Conservation (phyloP, 2,113 vertebrate species). For the Callipepla squamata region DNA sequence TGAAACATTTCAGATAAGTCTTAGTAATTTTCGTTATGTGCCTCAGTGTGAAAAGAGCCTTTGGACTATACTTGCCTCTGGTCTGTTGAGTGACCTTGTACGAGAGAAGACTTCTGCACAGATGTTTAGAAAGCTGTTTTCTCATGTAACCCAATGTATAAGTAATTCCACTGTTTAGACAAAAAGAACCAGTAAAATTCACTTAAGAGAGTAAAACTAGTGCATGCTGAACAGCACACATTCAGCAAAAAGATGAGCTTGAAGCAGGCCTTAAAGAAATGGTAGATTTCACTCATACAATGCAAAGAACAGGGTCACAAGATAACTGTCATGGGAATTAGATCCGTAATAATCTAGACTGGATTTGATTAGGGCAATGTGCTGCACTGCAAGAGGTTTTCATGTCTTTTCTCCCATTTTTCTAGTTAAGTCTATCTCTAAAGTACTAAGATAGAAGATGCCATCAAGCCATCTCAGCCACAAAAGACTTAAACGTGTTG, state of each 20-base stretch:
- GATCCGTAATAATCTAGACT: background rate
- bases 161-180: background rate
- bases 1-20: too few relatives aligned
- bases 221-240: background rate
- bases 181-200: background rate
- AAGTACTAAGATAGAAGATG: background rate
- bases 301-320: background rate
- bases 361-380: background rate
- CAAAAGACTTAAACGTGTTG: background rate
- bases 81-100: background rate
- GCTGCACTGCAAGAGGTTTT: background rate
- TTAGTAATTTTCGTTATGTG: background rate
- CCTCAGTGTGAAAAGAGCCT: background rate
- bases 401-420: background rate
- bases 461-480: background rate
- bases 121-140: background rate
- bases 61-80: background rate
- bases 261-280: background rate
- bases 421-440: background rate
- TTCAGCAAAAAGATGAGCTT: background rate
- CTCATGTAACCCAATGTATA: background rate
- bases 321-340: background rate
- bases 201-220: background rate
- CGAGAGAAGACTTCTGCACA: background rate
- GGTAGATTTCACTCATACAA: background rate